Evolutionary conservation across 2,888 invertebrate species (phyloP).

Genomic region (Lymantria monacha): DNA sequence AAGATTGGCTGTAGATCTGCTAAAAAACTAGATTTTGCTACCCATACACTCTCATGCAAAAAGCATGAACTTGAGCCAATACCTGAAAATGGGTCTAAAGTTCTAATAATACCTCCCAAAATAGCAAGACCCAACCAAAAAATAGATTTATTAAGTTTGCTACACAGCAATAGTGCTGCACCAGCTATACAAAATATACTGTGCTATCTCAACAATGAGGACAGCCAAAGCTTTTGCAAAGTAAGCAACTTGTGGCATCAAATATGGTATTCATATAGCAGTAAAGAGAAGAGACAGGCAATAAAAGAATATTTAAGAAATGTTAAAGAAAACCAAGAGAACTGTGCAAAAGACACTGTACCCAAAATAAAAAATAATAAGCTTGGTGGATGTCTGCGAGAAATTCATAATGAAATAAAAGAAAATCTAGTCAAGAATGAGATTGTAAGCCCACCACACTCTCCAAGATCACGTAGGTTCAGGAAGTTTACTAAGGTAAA

Average conservation of each 20-base stretch:
- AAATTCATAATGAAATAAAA: conserved; percentile 59
- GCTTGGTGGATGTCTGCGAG: conserved; percentile 49
- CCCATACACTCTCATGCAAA: conserved; percentile 66
- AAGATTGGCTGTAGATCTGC: conserved; percentile 55
- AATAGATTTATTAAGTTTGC: conserved; percentile 65
- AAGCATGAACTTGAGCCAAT: conserved; percentile 49
- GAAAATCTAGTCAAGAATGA: conserved; percentile 30
- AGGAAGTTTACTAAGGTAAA: conserved; percentile 66
- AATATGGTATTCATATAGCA: conserved; percentile 56
- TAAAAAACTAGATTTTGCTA: conserved; percentile 64
- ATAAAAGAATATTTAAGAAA: conserved; percentile 49
- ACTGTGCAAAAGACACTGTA: conserved; percentile 33
- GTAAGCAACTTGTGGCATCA: conserved; percentile 65
- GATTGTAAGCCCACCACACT: conserved; percentile 55
- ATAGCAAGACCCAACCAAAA: conserved; percentile 62
- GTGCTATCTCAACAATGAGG: conserved; percentile 59
- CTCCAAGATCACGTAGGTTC: conserved; percentile 68
- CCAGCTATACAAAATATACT: conserved; percentile 65
- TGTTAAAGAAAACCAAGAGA: conserved; percentile 66
- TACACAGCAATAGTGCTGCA: conserved; percentile 50
- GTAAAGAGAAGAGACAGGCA: conserved; percentile 49
- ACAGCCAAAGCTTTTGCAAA: conserved; percentile 62
- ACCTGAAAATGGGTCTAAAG: conserved; percentile 34
- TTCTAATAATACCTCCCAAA: conserved; percentile 39
- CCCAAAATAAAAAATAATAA: conserved; percentile 34